These are phyloP conservation scores for Eurosta solidaginis DNA, from an alignment of 1,140 invertebrate species.

Conservation along the genomic window DNA sequence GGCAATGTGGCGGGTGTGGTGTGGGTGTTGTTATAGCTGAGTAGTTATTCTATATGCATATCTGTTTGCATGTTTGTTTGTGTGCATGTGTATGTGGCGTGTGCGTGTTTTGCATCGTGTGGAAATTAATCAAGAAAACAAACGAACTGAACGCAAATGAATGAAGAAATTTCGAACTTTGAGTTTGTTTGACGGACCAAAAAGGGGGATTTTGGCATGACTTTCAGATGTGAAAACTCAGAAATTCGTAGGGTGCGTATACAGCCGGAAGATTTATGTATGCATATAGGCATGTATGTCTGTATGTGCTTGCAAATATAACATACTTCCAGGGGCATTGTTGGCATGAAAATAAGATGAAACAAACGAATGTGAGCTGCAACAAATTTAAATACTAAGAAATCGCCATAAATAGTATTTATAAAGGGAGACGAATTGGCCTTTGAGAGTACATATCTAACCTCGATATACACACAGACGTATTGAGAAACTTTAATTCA, in stretches of 20 bases:
- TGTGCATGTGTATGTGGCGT: neutral
- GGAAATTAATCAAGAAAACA: conserved; percentile 34
- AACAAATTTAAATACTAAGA: conserved; percentile 20
- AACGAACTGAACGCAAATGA: conserved; percentile 27
- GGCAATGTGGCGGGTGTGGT: neutral
- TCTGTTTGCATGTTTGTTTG: neutral
- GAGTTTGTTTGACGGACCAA: neutral
- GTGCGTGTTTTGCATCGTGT: conserved; percentile 1
- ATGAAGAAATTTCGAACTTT: neutral
- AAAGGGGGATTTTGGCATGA: conserved; percentile 1
- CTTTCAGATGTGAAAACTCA: neutral
- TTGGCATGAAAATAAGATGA: neutral
- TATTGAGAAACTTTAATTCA: no score
- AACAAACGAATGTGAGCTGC: neutral
- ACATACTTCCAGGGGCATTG: neutral
- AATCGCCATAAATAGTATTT: conserved; percentile 9
- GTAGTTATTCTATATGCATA: neutral
- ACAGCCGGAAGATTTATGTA: neutral
- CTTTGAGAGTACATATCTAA: neutral
- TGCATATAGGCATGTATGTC: neutral
- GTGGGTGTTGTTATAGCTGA: neutral
- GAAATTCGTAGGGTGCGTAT: neutral
- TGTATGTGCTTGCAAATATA: neutral
- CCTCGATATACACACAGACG: neutral
- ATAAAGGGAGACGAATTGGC: conserved; percentile 11